Evolutionary conservation across 1,140 invertebrate species (phyloP).

Genomic region (Papilio aristodemus): DNA sequence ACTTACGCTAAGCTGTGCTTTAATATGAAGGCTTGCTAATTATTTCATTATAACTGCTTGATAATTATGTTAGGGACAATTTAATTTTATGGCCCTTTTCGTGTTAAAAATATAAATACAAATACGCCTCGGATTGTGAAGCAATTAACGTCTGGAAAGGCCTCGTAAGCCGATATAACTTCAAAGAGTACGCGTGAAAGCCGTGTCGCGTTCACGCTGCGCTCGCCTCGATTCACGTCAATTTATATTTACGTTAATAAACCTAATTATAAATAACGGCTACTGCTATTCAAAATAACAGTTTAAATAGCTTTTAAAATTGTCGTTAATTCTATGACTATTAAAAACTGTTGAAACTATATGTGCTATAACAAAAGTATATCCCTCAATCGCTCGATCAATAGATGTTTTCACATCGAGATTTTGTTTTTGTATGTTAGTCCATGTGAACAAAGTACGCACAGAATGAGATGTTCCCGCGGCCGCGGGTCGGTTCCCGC

Average conservation of each 20-base stretch:
- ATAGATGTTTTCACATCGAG: conserved; percentile 28
- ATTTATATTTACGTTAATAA: conserved; percentile 43
- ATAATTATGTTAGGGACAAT: not conserved
- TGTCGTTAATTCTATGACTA: not conserved
- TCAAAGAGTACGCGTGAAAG: conserved; percentile 46
- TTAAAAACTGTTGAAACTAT: not conserved
- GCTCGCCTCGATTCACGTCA: conserved; percentile 35
- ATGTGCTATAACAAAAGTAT: not conserved
- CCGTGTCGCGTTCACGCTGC: conserved; percentile 28
- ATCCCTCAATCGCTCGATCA: conserved; percentile 11
- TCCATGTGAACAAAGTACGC: conserved; percentile 58
- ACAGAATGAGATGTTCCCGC: conserved; percentile 66
- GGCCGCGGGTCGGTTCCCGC: conserved; percentile 51
- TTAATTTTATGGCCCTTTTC: not conserved
- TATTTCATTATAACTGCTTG: not conserved
- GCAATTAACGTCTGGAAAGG: conserved; percentile 32
- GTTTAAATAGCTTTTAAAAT: conserved; percentile 21
- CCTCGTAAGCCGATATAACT: conserved; percentile 48
- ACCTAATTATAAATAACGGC: conserved; percentile 37
- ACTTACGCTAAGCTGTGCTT: no score
- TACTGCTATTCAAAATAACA: conserved; percentile 41
- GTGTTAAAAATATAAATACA: not conserved
- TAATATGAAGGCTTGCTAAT: not conserved
- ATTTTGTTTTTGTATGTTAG: conserved; percentile 41
- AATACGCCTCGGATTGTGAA: not conserved